A percentile compares a stretch with the other conserved stretches of the same genome.
Conservation (phyloP, 2,113 vertebrate species). For the Sisor rabdophorus region DNA sequence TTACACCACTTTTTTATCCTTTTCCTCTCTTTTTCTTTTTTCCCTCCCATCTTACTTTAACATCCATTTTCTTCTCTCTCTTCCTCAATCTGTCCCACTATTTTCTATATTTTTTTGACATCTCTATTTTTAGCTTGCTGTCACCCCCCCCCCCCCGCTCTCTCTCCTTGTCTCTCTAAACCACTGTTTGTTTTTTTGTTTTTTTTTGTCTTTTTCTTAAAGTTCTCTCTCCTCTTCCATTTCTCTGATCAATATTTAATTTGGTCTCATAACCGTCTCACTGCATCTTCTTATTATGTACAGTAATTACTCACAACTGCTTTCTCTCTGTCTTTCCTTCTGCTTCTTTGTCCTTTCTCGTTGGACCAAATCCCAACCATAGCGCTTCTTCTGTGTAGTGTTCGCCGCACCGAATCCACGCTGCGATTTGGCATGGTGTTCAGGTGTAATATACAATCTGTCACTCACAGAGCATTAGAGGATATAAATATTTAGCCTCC, state of each 20-base stretch:
- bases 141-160: neutral
- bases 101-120: neutral
- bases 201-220: neutral
- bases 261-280: constrained; percentile 18
- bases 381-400: constrained; percentile 48
- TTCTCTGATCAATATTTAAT: constrained; percentile 33
- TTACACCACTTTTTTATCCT: too few relatives aligned
- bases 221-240: neutral
- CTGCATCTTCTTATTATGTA: constrained; percentile 41
- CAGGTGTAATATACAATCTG: constrained; percentile 65
- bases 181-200: neutral
- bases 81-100: neutral
- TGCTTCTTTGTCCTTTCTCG: neutral
- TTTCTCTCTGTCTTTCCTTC: constrained; percentile 59
- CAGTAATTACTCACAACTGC: constrained; percentile 31
- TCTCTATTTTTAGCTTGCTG: neutral
- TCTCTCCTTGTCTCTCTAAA: neutral
- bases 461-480: constrained; percentile 67
- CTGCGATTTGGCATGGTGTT: constrained; percentile 59
- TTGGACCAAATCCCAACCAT: constrained; percentile 50
- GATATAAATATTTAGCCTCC: constrained; percentile 69
- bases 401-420: constrained; percentile 52
- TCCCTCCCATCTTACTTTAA: neutral
- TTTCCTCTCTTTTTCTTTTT: neutral
- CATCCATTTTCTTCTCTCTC: neutral